Conservation (phyloP, 2,113 vertebrate genomes). For the Melospiza melodia region DNA sequence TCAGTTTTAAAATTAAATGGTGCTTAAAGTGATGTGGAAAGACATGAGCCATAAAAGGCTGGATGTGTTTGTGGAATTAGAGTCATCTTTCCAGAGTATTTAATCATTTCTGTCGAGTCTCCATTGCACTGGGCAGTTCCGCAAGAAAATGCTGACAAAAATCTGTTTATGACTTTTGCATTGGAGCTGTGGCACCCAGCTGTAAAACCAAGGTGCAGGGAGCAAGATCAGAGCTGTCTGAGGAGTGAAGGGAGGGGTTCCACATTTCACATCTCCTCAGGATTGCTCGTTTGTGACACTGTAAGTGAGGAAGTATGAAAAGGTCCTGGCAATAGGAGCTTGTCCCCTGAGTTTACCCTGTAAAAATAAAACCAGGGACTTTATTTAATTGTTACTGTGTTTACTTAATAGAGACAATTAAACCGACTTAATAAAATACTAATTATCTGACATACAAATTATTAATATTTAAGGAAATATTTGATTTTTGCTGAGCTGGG, state of each 20-base stretch:
- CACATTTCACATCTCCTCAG: neutral
- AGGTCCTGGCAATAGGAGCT: neutral
- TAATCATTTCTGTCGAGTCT: neutral
- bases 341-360: neutral
- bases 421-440: neutral
- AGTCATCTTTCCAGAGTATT: neutral
- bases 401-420: too few species aligned
- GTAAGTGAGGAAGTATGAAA: neutral
- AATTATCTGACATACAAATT: accelerated
- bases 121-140: neutral
- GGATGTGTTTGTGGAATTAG: neutral
- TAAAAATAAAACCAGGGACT: neutral
- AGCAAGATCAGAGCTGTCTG: neutral
- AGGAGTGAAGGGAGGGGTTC: neutral
- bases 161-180: neutral
- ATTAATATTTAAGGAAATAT: neutral
- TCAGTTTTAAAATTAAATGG: conserved; percentile 8
- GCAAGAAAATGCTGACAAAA: neutral
- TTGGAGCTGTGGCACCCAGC: neutral
- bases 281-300: accelerated
- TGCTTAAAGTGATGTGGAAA: neutral
- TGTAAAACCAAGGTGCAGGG: neutral
- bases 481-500: neutral
- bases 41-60: neutral
- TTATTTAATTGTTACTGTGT: neutral